Evolutionary conservation across 2,888 invertebrate species (phyloP).

Genomic region (Ferrisia virgata): DNA sequence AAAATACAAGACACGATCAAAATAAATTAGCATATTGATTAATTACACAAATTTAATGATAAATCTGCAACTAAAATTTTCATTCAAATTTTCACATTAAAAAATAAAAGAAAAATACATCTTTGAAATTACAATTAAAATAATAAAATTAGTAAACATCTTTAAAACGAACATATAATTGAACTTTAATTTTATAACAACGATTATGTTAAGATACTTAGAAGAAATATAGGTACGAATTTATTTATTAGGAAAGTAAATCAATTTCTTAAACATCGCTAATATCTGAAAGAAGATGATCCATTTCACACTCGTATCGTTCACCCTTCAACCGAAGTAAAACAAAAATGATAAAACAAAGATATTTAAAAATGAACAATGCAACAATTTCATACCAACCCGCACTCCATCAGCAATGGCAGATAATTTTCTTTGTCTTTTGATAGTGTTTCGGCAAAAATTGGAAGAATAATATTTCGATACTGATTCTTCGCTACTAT

Average conservation of each 20-base stretch:
- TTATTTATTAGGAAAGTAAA: not conserved
- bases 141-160: not conserved
- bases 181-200: not conserved
- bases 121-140: not conserved
- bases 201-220: too few relatives aligned
- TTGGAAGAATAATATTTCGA: not conserved
- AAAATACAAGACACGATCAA: too few relatives aligned
- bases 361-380: not conserved
- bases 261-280: not conserved
- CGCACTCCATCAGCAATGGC: too few relatives aligned
- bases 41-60: not conserved
- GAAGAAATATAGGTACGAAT: not conserved
- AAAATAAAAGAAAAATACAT: not conserved
- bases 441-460: not conserved
- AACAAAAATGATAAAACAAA: not conserved
- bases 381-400: not conserved
- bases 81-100: not conserved
- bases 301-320: not conserved
- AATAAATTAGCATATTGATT: too few relatives aligned
- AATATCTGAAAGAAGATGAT: not conserved
- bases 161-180: too few relatives aligned
- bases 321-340: not conserved
- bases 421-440: not conserved
- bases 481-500: slow-evolving; percentile 36
- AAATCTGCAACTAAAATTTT: not conserved